phyloP scores from a whole-genome alignment of 2,888 invertebrate species.

The Gerris lacustris region DNA sequence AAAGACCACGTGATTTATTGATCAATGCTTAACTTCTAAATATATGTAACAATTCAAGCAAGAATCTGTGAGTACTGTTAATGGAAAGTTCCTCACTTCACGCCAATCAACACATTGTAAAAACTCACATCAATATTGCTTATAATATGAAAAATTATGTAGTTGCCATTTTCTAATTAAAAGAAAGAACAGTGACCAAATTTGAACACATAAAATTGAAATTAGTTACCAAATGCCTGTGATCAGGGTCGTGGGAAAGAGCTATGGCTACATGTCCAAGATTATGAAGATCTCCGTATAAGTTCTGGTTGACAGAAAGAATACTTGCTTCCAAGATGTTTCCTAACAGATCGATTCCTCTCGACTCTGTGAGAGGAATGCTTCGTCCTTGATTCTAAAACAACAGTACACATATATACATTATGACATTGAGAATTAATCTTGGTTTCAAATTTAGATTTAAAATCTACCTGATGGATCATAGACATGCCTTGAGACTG shows the following conservation, averaged over 20 bases:
- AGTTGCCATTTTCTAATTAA: too few relatives aligned
- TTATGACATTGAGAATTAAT: background rate
- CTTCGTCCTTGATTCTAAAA: conserved; percentile 46
- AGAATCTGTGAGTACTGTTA: too few relatives aligned
- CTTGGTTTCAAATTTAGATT: background rate
- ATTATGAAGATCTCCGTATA: conserved; percentile 73
- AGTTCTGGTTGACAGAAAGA: conserved; percentile 52
- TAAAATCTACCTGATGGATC: background rate
- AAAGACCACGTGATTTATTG: too few relatives aligned
- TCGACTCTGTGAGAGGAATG: conserved; percentile 48
- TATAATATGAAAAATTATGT: too few relatives aligned
- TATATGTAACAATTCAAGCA: too few relatives aligned
- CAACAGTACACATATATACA: background rate
- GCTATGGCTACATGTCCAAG: conserved; percentile 67
- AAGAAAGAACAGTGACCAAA: too few relatives aligned
- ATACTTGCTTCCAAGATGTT: conserved; percentile 65
- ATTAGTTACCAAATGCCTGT: conserved; percentile 50
- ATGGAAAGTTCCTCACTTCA: too few relatives aligned
- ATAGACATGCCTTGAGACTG: background rate
- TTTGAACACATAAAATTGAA: too few relatives aligned
- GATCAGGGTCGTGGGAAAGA: conserved; percentile 68
- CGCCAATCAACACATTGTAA: too few relatives aligned
- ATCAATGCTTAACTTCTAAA: too few relatives aligned
- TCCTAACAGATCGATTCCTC: conserved; percentile 65
- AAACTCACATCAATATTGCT: too few relatives aligned